These are phyloP conservation scores for Hyles lineata DNA, from an alignment of 2,888 invertebrate genomes.

Conservation along the genomic window DNA sequence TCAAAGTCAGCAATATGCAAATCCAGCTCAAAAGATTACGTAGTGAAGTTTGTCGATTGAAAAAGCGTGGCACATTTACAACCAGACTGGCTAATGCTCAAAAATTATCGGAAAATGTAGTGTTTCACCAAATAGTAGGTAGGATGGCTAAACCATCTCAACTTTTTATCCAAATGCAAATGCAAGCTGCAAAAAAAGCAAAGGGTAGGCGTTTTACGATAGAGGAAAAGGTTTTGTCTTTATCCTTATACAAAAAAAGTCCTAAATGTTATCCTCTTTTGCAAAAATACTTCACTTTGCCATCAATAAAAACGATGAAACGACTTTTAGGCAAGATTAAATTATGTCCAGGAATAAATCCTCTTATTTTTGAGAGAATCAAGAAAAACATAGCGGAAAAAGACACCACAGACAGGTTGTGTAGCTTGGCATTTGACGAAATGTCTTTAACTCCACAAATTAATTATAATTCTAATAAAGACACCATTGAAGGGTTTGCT, in stretches of 20 bases:
- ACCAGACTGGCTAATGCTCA: neutral
- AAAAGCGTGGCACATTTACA: neutral
- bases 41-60: neutral
- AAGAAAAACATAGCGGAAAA: constrained; percentile 33
- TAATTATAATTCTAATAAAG: no score
- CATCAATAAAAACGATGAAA: constrained; percentile 39
- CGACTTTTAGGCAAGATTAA: constrained; percentile 36
- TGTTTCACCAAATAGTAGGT: neutral
- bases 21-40: neutral
- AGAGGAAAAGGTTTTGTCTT: constrained; percentile 34
- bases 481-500: no score
- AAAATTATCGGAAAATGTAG: neutral
- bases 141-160: constrained; percentile 5
- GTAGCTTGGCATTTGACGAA: no score
- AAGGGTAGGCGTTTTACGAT: constrained; percentile 34
- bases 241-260: constrained; percentile 37
- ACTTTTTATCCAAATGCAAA: neutral
- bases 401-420: constrained; percentile 8
- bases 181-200: constrained; percentile 26
- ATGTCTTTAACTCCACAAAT: no score
- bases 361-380: constrained; percentile 38
- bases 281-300: constrained; percentile 37
- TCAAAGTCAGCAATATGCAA: constrained; percentile 12
- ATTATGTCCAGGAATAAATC: constrained; percentile 37
- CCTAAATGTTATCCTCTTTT: no score